Evolutionary conservation across 2,888 invertebrate genomes (phyloP), one percentile per base, ranked within the genome.

Genomic region (Athalia rosae): DNA sequence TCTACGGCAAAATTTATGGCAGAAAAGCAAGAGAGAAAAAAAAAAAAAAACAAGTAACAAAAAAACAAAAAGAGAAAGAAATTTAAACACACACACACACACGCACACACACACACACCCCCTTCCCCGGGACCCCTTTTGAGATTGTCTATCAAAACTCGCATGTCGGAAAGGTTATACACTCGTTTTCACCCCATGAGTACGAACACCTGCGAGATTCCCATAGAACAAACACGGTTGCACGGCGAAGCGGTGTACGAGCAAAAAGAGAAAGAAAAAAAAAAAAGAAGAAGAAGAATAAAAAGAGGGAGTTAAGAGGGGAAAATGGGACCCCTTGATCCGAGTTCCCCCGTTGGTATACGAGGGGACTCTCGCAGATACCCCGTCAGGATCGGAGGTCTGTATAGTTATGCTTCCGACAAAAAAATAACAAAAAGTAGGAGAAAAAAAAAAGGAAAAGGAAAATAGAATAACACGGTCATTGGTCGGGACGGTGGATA

Each of bases 141-240:
- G 15, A 61, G 45, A 28, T 28, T 28, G 28, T 28, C 28, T 28
- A 28, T 28, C 28, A 28, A 28, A 28, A 28, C 28, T 28, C 28
- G 28, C 28, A 28, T 28, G 28, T 28, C 28, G 28, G 28, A 28
- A 28, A 28, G 28, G 28, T 28, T 28, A 28, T 28, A 28, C 28
- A 28, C 28, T 28, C 28, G 28, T 28, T 28, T 28, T 28, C 58
- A 71, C 71, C 71, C 71, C 71, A 71, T 45, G 58, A 43, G 11
- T 15, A 15, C 84, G 83, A 87, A 82, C 89, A 89, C 89, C 89
- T 89, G 89, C 88, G 89, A 87, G 88, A 89, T 89, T 89, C 89
- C 87, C 89, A 88, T 87, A 86, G 84, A 85, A 28, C 28, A 28
- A 28, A 28, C 28, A 28, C 28, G 28, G 28, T 28, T 28, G 28